phyloP scores from a whole-genome alignment of 2,797 vertebrate genomes.

The Ataeniobius toweri region DNA sequence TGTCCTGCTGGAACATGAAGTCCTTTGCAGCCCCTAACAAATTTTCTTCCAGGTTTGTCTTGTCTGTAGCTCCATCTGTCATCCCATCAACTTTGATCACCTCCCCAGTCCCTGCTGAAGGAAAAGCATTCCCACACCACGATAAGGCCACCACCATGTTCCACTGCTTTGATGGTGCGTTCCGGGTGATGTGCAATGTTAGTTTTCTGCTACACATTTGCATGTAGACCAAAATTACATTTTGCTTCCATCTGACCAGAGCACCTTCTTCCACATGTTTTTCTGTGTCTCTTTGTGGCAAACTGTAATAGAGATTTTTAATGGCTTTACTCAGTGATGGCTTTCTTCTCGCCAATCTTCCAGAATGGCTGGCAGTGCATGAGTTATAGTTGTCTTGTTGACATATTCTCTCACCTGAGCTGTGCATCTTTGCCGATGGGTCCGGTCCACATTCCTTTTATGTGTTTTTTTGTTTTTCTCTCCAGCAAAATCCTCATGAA shows the following conservation, averaged over 20 bases:
- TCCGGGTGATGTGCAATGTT: no score
- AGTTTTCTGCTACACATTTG: background rate
- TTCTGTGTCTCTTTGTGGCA: background rate
- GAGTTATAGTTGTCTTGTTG: background rate
- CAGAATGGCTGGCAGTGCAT: background rate
- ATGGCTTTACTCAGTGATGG: background rate
- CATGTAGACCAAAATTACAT: background rate
- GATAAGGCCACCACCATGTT: background rate
- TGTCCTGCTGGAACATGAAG: background rate
- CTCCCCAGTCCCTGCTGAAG: background rate
- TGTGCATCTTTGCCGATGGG: no score
- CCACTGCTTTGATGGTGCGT: no score
- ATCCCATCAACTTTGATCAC: background rate
- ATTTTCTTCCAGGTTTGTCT: background rate
- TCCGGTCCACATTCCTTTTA: no score
- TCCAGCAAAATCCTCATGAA: no score
- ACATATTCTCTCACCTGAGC: background rate
- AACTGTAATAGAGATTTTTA: background rate
- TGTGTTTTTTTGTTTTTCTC: no score
- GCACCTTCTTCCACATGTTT: background rate
- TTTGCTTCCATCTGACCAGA: background rate
- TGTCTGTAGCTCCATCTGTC: background rate
- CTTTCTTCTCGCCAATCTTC: background rate
- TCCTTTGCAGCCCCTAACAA: background rate
- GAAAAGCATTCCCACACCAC: background rate